Evolutionary conservation across 2,888 invertebrate species (phyloP).

Genomic region (Agriopis aurantiaria): DNA sequence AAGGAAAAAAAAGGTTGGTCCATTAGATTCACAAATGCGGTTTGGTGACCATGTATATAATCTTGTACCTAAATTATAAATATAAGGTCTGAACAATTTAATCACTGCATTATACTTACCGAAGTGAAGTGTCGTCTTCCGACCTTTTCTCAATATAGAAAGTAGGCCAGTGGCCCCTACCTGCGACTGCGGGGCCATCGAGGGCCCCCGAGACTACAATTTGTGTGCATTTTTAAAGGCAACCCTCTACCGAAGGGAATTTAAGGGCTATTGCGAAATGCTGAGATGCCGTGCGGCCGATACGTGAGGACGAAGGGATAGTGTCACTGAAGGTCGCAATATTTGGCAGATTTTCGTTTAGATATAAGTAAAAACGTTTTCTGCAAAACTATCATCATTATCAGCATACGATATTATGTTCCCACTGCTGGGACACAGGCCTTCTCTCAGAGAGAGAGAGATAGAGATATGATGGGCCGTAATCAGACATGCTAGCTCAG

Average conservation of each 20-base stretch:
- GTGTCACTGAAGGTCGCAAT: slow-evolving; percentile 7
- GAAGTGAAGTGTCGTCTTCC: slow-evolving; percentile 22
- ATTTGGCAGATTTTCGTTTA: neutral
- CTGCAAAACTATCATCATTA: too few species aligned
- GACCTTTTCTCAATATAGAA: slow-evolving; percentile 14
- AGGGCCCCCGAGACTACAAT: slow-evolving; percentile 40
- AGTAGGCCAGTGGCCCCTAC: slow-evolving; percentile 22
- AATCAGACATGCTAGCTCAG: too few species aligned
- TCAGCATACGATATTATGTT: too few species aligned
- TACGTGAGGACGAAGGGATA: slow-evolving; percentile 19
- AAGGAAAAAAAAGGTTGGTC: neutral
- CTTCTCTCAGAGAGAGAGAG: too few species aligned
- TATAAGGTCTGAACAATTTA: slow-evolving; percentile 11
- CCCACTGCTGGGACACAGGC: too few species aligned
- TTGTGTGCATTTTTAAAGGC: slow-evolving; percentile 60
- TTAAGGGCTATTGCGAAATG: slow-evolving; percentile 22
- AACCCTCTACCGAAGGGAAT: slow-evolving; percentile 43
- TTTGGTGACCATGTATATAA: neutral
- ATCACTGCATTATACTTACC: slow-evolving; percentile 11
- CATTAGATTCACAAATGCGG: neutral
- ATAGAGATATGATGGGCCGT: too few species aligned
- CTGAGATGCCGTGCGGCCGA: slow-evolving; percentile 23
- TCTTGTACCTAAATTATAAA: neutral
- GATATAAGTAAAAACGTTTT: neutral
- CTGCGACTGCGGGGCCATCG: slow-evolving; percentile 6